Percentiles rank a stretch among this genome's conserved stretches.
Evolutionary conservation across 2,113 vertebrate species (phyloP).

Genomic region (Phalacrocorax carbo): DNA sequence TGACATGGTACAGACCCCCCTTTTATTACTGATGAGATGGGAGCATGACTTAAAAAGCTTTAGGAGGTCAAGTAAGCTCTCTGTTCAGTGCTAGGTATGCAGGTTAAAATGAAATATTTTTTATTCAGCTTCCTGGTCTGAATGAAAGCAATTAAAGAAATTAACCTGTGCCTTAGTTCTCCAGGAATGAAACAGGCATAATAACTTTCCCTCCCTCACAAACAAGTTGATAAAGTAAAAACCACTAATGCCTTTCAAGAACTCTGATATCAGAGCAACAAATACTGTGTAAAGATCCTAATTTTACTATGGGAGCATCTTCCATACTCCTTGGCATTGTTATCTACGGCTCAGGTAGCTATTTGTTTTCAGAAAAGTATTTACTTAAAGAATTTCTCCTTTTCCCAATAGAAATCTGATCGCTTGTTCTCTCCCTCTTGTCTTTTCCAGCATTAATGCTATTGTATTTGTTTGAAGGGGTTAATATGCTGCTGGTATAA

Average conservation of each 20-base stretch:
- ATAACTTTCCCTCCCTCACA: neutral
- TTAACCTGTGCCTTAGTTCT: neutral
- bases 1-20: neutral
- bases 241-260: neutral
- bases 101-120: neutral
- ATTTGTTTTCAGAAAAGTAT: neutral
- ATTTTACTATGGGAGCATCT: neutral
- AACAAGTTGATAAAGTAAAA: neutral
- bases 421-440: neutral
- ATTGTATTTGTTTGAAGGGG: conserved; percentile 70
- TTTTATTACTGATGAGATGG: neutral
- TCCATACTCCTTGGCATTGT: neutral
- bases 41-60: neutral
- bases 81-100: neutral
- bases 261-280: neutral
- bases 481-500: conserved; percentile 70
- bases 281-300: neutral
- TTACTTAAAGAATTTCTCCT: neutral
- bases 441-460: conserved; percentile 18
- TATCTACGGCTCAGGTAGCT: neutral
- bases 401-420: neutral
- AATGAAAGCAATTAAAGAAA: neutral
- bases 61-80: neutral
- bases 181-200: neutral
- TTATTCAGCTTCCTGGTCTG: neutral